A percentile compares a stretch with the other conserved stretches of the same genome.
These are phyloP conservation scores for Ariolimax columbianus DNA, from an alignment of 2,888 invertebrate species.

Conservation along the genomic window DNA sequence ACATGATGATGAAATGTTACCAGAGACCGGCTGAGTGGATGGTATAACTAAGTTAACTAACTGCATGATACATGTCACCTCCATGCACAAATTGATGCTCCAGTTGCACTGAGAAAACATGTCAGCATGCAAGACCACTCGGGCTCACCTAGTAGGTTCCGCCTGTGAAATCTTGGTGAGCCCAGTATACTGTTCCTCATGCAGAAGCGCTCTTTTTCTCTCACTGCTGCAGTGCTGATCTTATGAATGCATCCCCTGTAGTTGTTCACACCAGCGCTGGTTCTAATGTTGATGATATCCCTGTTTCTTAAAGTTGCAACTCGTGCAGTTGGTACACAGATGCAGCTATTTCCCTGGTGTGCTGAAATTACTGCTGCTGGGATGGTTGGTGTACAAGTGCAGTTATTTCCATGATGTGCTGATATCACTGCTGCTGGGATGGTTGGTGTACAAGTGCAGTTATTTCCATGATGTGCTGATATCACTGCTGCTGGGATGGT, in stretches of 20 bases:
- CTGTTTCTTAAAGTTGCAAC: slow-evolving; percentile 36
- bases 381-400: background rate
- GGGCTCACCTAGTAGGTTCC: slow-evolving; percentile 88
- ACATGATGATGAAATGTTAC: too few species aligned
- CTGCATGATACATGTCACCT: background rate
- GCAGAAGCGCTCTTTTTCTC: slow-evolving; percentile 74
- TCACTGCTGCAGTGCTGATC: background rate
- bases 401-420: slow-evolving; percentile 4
- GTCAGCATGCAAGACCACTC: slow-evolving; percentile 32
- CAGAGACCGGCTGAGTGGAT: background rate
- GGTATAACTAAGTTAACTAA: background rate
- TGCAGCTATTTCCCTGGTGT: background rate
- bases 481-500: slow-evolving; percentile 5
- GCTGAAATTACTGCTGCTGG: slow-evolving; percentile 7
- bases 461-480: slow-evolving; percentile 7
- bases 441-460: background rate
- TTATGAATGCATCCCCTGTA: slow-evolving; percentile 7
- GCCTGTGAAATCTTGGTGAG: slow-evolving; percentile 95
- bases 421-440: slow-evolving; percentile 7
- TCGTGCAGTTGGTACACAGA: background rate
- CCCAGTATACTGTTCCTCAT: slow-evolving; percentile 98
- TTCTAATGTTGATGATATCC: slow-evolving; percentile 21
- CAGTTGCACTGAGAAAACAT: background rate
- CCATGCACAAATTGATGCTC: background rate
- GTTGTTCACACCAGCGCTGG: background rate